Evolutionary conservation across 2,888 invertebrate genomes (phyloP).

Genomic region (Lottia scabra): DNA sequence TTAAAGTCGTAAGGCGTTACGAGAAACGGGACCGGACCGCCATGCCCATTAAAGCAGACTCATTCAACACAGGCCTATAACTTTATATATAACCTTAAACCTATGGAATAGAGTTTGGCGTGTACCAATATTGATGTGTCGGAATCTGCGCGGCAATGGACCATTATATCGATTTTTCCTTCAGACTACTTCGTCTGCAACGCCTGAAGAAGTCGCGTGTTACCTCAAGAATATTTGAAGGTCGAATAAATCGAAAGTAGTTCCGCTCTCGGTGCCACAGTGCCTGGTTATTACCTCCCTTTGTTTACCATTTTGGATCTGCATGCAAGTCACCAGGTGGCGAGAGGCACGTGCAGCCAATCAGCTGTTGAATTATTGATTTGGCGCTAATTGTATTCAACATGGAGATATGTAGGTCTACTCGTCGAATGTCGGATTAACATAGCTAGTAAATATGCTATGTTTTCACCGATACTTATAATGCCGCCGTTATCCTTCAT

Average conservation of each 20-base stretch:
- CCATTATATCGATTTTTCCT: too few relatives aligned
- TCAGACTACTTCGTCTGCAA: too few relatives aligned
- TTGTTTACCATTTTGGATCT: slow-evolving; percentile 31
- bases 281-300: slow-evolving; percentile 12
- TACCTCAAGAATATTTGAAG: slow-evolving; percentile 1
- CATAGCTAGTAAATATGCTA: slow-evolving; percentile 22
- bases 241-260: slow-evolving; percentile 6
- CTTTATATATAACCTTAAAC: too few relatives aligned
- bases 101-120: too few relatives aligned
- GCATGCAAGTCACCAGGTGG: slow-evolving; percentile 10
- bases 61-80: too few relatives aligned
- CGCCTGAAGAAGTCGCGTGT: neutral
- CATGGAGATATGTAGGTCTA: slow-evolving; percentile 35
- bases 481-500: neutral
- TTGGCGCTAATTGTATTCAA: slow-evolving; percentile 46
- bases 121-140: too few relatives aligned
- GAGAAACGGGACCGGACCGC: too few relatives aligned
- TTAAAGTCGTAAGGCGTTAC: too few relatives aligned
- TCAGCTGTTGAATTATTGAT: slow-evolving; percentile 39
- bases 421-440: slow-evolving; percentile 30
- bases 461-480: neutral
- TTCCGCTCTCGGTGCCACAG: slow-evolving; percentile 3
- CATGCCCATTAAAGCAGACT: too few relatives aligned
- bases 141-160: too few relatives aligned
- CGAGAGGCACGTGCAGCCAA: slow-evolving; percentile 28